Base-by-base conservation (phyloP, 64 coral and sea anemone species). In the Pachyseris speciosa region DNA sequence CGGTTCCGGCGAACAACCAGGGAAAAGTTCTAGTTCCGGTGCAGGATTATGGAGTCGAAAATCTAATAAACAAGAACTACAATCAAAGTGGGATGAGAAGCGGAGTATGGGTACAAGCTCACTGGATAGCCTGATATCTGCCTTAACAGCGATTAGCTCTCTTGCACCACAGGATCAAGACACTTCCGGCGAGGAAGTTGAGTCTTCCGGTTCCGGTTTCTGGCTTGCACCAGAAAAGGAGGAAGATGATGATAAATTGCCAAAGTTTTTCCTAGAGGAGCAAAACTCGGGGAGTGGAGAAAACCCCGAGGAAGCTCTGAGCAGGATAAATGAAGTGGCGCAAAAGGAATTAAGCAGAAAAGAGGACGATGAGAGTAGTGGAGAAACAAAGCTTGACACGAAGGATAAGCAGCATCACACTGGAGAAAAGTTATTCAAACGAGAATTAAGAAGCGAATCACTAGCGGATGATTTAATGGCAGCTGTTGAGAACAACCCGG, bases 41-140 rank as follows among this genome's bases (percentile, higher is more conserved):
- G 78, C 81, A 22, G 76, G 80, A 36, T 57, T 91, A 43, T 91
- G 67, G 89, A 84, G 48, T 32, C 61, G 33, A 20, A 58, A 47
- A 10, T 45, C 87, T 6, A 86, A 53, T 16, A 29, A 37, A 28
- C 52, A 71, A 11, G 59, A 52, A 0, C 31, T 45, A 41, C 34
- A 38, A 4, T 45, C 44, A 48, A 66, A 80, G 60, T 31, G 15
- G 28, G 74, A 83, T 9, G 60, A 74, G 1, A 98, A 94, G 45
- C 73, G 87, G 73, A 94, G 92, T 83, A 51, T 84, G 9, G 37
- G 20, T 4, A 5, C 74, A 32, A 87, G 87, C 45, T 87, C 87
- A 9, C 26, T 98, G 29, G 74, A 86, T 16, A 98, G 69, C 31
- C 92, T 98, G n/a, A 84, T 91, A 51, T 64, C 87, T 22, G 83